These are phyloP conservation scores for Drosophila melanica DNA, from an alignment of 1,140 invertebrate species.

Conservation along the genomic window DNA sequence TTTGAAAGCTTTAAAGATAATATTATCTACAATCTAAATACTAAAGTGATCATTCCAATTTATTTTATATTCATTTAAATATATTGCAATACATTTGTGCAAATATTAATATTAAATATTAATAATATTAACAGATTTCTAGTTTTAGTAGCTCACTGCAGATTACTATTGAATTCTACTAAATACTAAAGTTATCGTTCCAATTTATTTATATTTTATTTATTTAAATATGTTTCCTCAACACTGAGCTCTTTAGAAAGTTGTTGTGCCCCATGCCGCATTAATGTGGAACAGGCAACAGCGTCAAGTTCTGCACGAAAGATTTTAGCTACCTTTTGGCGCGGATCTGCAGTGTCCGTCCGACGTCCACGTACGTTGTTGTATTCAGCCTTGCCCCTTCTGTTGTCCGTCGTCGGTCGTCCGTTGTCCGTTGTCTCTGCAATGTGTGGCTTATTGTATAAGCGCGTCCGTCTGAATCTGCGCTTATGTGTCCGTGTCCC, in stretches of 20 bases:
- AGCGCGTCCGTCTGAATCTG: slow-evolving; percentile 44
- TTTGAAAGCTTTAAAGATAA: no score
- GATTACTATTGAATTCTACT: no score
- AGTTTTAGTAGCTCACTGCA: no score
- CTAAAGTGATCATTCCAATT: no score
- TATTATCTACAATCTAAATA: no score
- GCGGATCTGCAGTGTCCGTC: slow-evolving; percentile 27
- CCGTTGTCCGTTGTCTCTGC: slow-evolving; percentile 34
- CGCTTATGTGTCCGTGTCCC: slow-evolving; percentile 60
- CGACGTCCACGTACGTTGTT: slow-evolving; percentile 31
- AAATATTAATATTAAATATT: no score
- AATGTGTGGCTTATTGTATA: slow-evolving; percentile 73
- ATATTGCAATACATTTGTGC: no score
- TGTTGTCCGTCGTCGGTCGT: slow-evolving; percentile 19
- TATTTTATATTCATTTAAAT: no score
- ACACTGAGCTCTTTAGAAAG: background rate
- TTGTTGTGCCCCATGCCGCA: slow-evolving; percentile 16
- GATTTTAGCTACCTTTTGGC: slow-evolving; percentile 74
- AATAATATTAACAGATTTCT: no score
- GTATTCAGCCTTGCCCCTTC: slow-evolving; percentile 13
- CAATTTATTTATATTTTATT: background rate
- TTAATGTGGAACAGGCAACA: slow-evolving; percentile 34
- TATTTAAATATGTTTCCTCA: background rate
- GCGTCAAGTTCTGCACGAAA: slow-evolving; percentile 75
- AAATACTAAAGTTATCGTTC: background rate